Evolutionary conservation across 1,140 invertebrate species (phyloP).

Genomic region (Drosophila aff.): DNA sequence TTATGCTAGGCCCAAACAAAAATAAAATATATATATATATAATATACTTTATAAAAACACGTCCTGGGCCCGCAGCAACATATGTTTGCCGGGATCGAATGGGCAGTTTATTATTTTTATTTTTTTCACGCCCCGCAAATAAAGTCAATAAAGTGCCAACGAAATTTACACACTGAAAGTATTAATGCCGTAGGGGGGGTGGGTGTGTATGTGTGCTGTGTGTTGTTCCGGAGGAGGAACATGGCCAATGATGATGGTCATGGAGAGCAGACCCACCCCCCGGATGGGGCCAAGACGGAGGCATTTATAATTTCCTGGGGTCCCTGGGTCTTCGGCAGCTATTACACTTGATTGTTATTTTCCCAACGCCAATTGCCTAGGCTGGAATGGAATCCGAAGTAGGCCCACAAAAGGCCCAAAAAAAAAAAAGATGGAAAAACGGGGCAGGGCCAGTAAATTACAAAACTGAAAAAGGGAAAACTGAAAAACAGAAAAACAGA

Average conservation of each 20-base stretch:
- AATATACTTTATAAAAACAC: neutral
- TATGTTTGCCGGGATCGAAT: slow-evolving; percentile 28
- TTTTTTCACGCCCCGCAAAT: slow-evolving; percentile 77
- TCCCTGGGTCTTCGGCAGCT: slow-evolving; percentile 39
- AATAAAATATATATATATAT: neutral
- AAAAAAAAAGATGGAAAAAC: neutral
- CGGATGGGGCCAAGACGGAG: slow-evolving; percentile 15
- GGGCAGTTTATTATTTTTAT: slow-evolving; percentile 46
- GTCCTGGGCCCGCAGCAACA: slow-evolving; percentile 8
- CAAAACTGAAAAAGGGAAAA: slow-evolving; percentile 18
- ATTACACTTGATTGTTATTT: slow-evolving; percentile 80
- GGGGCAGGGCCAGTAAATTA: slow-evolving; percentile 24
- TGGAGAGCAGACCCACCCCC: too few relatives aligned
- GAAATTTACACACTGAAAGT: slow-evolving; percentile 69
- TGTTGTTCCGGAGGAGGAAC: neutral
- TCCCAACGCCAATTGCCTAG: slow-evolving; percentile 57
- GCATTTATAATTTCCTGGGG: slow-evolving; percentile 72
- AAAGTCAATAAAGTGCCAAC: slow-evolving; percentile 68
- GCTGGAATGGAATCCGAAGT: slow-evolving; percentile 34
- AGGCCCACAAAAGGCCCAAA: slow-evolving; percentile 21
- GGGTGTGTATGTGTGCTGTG: neutral
- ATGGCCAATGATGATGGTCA: slow-evolving; percentile 12
- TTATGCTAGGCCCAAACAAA: neutral
- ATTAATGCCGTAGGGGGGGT: slow-evolving; percentile 24
- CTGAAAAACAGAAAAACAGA: slow-evolving; percentile 14